Evolutionary conservation across 2,888 invertebrate genomes (phyloP).

Genomic region (Campoplex capitator): DNA sequence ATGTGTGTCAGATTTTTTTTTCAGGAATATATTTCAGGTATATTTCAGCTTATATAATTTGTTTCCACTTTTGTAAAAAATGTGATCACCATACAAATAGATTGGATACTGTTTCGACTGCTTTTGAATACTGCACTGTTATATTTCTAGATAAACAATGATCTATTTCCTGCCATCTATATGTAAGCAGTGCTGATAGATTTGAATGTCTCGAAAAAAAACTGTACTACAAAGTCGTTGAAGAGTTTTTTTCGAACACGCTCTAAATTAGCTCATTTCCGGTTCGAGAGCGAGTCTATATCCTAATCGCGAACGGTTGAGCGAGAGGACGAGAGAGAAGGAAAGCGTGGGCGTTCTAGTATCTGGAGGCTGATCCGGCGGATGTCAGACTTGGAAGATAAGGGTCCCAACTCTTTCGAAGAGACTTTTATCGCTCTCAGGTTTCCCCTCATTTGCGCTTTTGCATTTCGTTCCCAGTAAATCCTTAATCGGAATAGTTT

Average conservation of each 20-base stretch:
- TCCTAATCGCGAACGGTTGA: slow-evolving; percentile 63
- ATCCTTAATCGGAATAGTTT: slow-evolving; percentile 54
- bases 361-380: slow-evolving; percentile 84
- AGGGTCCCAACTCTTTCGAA: slow-evolving; percentile 82
- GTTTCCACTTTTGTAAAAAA: no score
- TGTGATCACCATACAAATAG: no score
- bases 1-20: neutral
- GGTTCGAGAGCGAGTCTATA: slow-evolving; percentile 62
- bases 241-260: slow-evolving; percentile 40
- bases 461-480: slow-evolving; percentile 56
- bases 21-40: neutral
- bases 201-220: neutral
- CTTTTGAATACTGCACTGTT: no score
- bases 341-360: slow-evolving; percentile 83
- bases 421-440: slow-evolving; percentile 74
- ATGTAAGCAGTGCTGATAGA: neutral
- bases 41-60: no score
- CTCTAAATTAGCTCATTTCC: slow-evolving; percentile 64
- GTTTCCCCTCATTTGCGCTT: slow-evolving; percentile 66
- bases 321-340: slow-evolving; percentile 76
- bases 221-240: slow-evolving; percentile 24
- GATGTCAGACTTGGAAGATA: slow-evolving; percentile 82
- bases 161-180: neutral
- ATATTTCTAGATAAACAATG: no score
- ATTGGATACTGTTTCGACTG: no score